A percentile compares a stretch with the other conserved stretches of the same genome.
Conservation (phyloP, 2,113 vertebrate species). For the Alouatta palliata region DNA sequence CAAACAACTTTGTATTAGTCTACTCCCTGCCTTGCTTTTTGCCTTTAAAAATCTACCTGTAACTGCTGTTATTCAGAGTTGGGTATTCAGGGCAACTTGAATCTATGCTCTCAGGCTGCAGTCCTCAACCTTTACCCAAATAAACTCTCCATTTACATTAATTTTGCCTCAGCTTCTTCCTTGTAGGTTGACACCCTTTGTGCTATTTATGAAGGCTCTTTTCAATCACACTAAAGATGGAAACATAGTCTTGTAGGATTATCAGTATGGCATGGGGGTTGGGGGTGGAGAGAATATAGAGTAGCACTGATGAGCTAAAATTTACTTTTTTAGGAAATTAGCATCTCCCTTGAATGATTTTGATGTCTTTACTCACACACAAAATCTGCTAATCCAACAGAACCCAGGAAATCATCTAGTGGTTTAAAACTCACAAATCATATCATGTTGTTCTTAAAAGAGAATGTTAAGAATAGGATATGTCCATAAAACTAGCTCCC, state of each 20-base stretch:
- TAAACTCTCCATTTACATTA: no score
- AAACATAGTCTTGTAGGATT: not conserved
- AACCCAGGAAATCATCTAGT: not conserved
- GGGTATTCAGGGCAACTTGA: no score
- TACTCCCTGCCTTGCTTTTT: no score
- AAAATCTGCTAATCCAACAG: slow-evolving; percentile 4
- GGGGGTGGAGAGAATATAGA: not conserved
- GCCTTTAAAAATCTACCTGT: no score
- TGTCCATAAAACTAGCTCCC: not conserved
- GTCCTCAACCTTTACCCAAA: no score
- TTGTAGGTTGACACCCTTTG: not conserved
- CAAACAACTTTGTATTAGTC: no score
- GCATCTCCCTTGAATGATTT: not conserved
- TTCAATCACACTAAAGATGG: not conserved
- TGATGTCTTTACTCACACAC: not conserved
- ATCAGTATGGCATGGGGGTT: not conserved
- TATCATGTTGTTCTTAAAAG: not conserved
- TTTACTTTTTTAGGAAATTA: slow-evolving; percentile 26
- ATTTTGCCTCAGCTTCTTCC: no score
- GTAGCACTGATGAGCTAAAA: not conserved
- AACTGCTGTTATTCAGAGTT: no score
- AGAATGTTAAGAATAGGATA: not conserved
- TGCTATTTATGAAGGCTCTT: not conserved
- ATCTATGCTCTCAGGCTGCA: no score
- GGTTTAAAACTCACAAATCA: not conserved